These are phyloP conservation scores for Drosophila barbarae DNA, from an alignment of 2,888 invertebrate species.

Conservation along the genomic window DNA sequence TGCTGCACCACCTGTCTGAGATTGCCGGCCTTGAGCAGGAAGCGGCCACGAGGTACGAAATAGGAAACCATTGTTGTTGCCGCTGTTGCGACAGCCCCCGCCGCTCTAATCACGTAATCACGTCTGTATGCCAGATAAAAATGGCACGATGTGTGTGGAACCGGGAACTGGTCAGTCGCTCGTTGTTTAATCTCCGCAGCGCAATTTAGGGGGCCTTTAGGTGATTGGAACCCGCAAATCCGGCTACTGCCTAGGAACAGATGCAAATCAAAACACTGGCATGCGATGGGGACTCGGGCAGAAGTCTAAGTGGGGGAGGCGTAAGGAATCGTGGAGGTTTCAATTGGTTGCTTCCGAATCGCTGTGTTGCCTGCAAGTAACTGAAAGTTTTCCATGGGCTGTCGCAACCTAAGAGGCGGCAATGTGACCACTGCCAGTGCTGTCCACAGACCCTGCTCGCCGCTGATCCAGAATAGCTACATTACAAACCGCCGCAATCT, in stretches of 20 bases:
- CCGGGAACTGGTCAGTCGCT: conserved; percentile 8
- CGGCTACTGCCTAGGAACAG: conserved; percentile 18
- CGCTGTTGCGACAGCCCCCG: conserved; percentile 25
- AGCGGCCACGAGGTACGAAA: conserved; percentile 77
- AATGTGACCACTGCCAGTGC: conserved; percentile 38
- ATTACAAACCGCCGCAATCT: not conserved
- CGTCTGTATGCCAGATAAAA: conserved; percentile 36
- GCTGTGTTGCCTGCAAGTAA: conserved; percentile 52
- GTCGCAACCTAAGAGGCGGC: conserved; percentile 20
- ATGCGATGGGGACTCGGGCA: conserved; percentile 15
- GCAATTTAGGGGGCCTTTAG: conserved; percentile 8
- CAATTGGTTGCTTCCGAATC: conserved; percentile 21
- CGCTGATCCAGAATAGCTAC: conserved; percentile 7
- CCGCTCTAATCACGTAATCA: conserved; percentile 34
- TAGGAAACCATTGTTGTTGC: conserved; percentile 75
- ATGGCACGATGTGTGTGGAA: conserved; percentile 32
- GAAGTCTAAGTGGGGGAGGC: conserved; percentile 11
- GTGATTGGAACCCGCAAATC: conserved; percentile 2
- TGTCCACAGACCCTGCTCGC: conserved; percentile 4
- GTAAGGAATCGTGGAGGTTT: conserved; percentile 9
- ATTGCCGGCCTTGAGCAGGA: conserved; percentile 76
- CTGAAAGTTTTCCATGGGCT: conserved; percentile 51
- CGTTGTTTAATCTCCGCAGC: conserved; percentile 26
- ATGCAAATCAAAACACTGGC: conserved; percentile 16
- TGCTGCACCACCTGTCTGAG: conserved; percentile 70